Base-by-base conservation (phyloP, 2,797 vertebrate genomes). In the Glossophaga mutica region DNA sequence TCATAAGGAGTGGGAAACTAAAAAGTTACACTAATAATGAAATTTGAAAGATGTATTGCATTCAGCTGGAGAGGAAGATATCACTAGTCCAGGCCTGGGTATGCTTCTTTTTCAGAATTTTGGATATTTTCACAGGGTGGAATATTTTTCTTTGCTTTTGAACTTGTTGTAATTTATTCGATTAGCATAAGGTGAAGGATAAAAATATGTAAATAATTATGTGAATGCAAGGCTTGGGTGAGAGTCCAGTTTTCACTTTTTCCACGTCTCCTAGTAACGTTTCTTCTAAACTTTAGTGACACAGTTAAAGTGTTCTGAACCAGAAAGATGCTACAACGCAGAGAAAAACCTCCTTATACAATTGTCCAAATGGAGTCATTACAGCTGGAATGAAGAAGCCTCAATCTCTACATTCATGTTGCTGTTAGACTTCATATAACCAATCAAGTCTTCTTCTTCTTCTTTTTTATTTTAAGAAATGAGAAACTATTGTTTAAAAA, bases 261-360 rank as follows among this genome's bases (percentile, higher is more conserved):
- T 95, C 22, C 5, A 2, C 8, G 37, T 67, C 18, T 94, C 46
- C 52, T 90, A 42, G 34, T 57, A 62, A 34, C 48, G 1, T 9
- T 48, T 74, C n/a, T 57, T 65, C 39, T 76, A 70, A 55, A 68
- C 26, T 59, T 50, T 29, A 55, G 7, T 37, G 15, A 29, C 19
- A 67, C 78, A 85, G 76, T 55, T n/a, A 91, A 85, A 82, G 44
- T 46, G 0, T 4, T n/a, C 6, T 85, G 81, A 88, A 57, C 16
- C 8, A 89, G 7, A 68, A 93, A 67, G 14, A 44, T 71, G 34
- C 5, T 76, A 24, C 6, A 59, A 22, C 48, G 39, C 85, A n/a
- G 29, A 87, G 26, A 29, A 79, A 68, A 77, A 5, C 26, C 19
- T 84, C 6, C 26, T 76, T 70, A 48, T 24, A 57, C 24, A 68